Evolutionary conservation across 2,888 invertebrate genomes (phyloP).

Genomic region (Drosophila mimica): DNA sequence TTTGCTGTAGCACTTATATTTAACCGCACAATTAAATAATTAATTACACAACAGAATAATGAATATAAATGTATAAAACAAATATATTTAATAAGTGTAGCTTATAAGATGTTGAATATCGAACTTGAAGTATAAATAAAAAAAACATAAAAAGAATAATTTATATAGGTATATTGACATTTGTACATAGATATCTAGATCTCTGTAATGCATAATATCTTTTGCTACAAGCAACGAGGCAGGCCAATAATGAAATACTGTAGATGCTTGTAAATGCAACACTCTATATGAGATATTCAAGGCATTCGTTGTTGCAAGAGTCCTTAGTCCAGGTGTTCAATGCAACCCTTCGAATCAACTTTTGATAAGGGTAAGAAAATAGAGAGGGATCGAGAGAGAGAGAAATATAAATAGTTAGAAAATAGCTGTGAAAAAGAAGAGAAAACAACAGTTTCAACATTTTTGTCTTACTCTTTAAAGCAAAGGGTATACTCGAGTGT

Average conservation of each 20-base stretch:
- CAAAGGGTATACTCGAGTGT: neutral
- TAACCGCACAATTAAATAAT: too few species aligned
- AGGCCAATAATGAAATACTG: neutral
- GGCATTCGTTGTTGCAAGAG: neutral
- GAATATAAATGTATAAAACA: too few species aligned
- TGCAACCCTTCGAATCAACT: slow-evolving; percentile 3
- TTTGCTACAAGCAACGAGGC: neutral
- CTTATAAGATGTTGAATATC: too few species aligned
- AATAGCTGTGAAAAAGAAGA: neutral
- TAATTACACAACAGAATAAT: too few species aligned
- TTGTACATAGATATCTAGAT: neutral
- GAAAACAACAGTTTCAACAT: slow-evolving; percentile 1
- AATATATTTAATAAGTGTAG: too few species aligned
- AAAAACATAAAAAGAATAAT: too few species aligned
- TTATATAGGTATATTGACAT: too few species aligned
- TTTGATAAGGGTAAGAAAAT: neutral
- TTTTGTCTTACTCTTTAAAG: neutral
- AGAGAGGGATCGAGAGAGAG: neutral
- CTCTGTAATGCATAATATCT: neutral
- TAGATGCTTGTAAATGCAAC: neutral
- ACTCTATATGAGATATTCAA: neutral
- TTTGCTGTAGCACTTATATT: too few species aligned
- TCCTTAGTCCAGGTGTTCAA: slow-evolving; percentile 1
- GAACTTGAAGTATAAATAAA: too few species aligned
- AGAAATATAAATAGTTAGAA: neutral